These are phyloP conservation scores for Lasiommata megera DNA, from an alignment of 2,888 invertebrate species.

Conservation along the genomic window DNA sequence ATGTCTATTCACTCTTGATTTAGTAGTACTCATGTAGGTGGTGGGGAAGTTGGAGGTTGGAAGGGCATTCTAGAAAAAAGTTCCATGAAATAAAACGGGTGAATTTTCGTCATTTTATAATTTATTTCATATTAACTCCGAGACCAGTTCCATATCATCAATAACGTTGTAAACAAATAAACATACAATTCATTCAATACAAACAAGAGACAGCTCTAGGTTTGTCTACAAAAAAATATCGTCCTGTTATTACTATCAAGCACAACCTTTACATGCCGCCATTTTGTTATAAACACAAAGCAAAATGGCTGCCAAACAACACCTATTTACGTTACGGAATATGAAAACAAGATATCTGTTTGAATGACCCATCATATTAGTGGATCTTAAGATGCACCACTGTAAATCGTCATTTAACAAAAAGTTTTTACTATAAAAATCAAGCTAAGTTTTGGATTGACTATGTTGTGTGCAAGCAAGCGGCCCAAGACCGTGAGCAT, in stretches of 20 bases:
- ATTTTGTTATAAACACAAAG: constrained; percentile 3
- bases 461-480: too few relatives aligned
- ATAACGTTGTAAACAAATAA: constrained; percentile 72
- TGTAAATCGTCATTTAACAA: background rate
- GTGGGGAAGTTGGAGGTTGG: too few relatives aligned
- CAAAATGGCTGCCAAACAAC: background rate
- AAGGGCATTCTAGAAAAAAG: too few relatives aligned
- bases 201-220: constrained; percentile 62
- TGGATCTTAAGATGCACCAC: too few relatives aligned
- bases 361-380: too few relatives aligned
- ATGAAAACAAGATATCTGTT: too few relatives aligned
- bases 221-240: constrained; percentile 36
- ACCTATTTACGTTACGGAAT: too few relatives aligned
- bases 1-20: too few relatives aligned
- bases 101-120: constrained; percentile 46
- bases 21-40: too few relatives aligned
- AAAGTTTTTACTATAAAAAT: too few relatives aligned
- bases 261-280: constrained; percentile 6
- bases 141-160: constrained; percentile 61
- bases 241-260: constrained; percentile 53
- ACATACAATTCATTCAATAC: constrained; percentile 61
- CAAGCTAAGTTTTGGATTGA: too few relatives aligned
- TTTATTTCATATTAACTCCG: constrained; percentile 66
- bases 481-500: too few relatives aligned
- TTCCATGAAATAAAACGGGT: constrained; percentile 10